Base-by-base conservation (phyloP, 2,113 vertebrate species). In the Tiliqua scincoides region DNA sequence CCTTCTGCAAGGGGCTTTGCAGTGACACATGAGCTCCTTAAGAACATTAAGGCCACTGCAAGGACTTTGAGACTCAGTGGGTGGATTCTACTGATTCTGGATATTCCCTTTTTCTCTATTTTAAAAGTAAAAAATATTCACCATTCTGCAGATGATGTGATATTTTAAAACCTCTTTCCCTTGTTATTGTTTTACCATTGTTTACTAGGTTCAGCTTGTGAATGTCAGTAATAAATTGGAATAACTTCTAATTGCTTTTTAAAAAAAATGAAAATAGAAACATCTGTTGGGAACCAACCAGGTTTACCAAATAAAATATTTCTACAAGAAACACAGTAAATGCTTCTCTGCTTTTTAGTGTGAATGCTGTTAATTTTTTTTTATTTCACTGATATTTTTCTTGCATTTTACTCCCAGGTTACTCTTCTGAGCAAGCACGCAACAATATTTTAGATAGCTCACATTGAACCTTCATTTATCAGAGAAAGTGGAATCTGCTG, bases 1-100 rank as follows among this genome's bases (percentile, higher is more conserved):
- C 40, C 68, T 84, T 63, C 57, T 79, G 43, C 70, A 65, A 65
- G 54, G 79, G 59, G 61, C 75, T 88, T 84, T 67, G 59, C 32
- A 17, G 57, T 72, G 76, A 79, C 43, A 79, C 32, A 40, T 15
- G 61, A 84, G 76, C 43, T 65, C 67, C 57, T 63, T 84, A 63
- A 79, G 67, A 57, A 62, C 59, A 78, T 88, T 84, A 54, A 54
- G 25, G 65, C 67, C 75, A 79, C 37, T 3, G 27, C 59, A 74
- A 18, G n/a, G 32, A 73, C 76, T 72, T 37, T 32, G 11, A 61
- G 67, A 65, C 76, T 88, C 25, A 17, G 25, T 71, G 65, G 43
- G 32, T 79, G 75, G 27, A 11, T 30, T 40, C 2, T 48, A n/a
- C 21, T 4, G 15, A 37, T 3, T 65, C 11, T 65, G 14, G 59